A percentile compares a stretch with the other conserved stretches of the same genome.
phyloP scores from a whole-genome alignment of 2,888 invertebrate species.

The Protodeltote pygarga region DNA sequence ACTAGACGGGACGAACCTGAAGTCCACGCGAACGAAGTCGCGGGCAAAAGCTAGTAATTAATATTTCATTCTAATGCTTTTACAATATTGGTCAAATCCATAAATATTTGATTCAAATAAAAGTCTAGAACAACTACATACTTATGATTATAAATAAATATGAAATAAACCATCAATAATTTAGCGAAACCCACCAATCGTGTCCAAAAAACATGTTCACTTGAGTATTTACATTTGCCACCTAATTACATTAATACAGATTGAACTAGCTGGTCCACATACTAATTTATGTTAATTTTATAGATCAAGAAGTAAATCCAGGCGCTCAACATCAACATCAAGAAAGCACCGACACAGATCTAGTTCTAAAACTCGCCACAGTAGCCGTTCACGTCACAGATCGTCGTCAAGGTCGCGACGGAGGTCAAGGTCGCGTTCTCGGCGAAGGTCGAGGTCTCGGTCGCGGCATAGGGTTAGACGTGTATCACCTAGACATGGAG shows the following conservation, averaged over 20 bases:
- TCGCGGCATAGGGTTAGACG: conserved; percentile 58
- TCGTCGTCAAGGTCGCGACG: conserved; percentile 65
- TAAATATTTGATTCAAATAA: too few relatives aligned
- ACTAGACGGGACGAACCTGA: too few relatives aligned
- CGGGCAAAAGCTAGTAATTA: too few relatives aligned
- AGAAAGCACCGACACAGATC: conserved; percentile 60
- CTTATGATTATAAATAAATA: too few relatives aligned
- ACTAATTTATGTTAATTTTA: background rate
- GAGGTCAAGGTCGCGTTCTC: conserved; percentile 62
- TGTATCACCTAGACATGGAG: conserved; percentile 66
- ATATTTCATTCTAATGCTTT: too few relatives aligned
- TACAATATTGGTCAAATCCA: too few relatives aligned
- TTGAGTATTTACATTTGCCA: too few relatives aligned
- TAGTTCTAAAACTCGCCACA: conserved; percentile 58
- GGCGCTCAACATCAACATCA: conserved; percentile 62
- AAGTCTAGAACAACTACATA: too few relatives aligned
- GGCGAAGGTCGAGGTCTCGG: conserved; percentile 57
- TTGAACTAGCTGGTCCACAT: background rate
- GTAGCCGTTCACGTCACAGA: conserved; percentile 58
- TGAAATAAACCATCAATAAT: too few relatives aligned
- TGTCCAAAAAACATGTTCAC: too few relatives aligned
- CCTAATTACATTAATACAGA: background rate
- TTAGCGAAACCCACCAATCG: too few relatives aligned
- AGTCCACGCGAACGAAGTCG: too few relatives aligned
- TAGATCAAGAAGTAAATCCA: conserved; percentile 69